Conservation (phyloP, 2,113 vertebrate species). For the Zingel zingel region DNA sequence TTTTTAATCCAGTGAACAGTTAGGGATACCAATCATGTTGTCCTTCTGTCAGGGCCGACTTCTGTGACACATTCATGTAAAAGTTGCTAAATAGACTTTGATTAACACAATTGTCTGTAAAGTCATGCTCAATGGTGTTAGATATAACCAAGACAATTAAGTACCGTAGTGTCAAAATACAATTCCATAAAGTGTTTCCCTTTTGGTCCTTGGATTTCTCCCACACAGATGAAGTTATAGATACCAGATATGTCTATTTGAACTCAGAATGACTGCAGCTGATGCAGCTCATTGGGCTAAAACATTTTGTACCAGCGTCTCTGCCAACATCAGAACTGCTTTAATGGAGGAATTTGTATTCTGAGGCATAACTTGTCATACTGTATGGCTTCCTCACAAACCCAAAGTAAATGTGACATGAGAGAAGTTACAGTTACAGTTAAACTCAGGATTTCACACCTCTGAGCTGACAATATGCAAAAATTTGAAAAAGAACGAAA, state of each 20-base stretch:
- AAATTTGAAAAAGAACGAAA: neutral
- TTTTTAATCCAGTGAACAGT: conserved; percentile 13
- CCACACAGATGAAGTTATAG: conserved; percentile 2
- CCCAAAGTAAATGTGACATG: conserved; percentile 45
- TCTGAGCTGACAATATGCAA: neutral
- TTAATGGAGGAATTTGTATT: conserved; percentile 48
- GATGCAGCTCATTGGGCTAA: conserved; percentile 46
- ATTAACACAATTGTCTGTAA: conserved; percentile 19
- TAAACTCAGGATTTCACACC: neutral
- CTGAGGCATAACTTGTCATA: conserved; percentile 29
- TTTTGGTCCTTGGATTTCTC: conserved; percentile 21
- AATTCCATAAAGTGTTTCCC: neutral
- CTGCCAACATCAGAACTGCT: conserved; percentile 33
- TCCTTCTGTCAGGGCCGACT: neutral
- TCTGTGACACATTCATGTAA: conserved; percentile 5
- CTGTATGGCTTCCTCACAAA: conserved; percentile 29
- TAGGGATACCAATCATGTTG: conserved; percentile 11
- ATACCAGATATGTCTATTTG: conserved; percentile 27
- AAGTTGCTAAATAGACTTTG: conserved; percentile 21
- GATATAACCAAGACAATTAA: conserved; percentile 4
- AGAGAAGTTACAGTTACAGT: neutral
- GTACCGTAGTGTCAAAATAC: neutral
- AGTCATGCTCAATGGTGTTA: conserved; percentile 7
- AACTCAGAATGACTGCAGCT: conserved; percentile 37
- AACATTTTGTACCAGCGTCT: conserved; percentile 39